Base-by-base conservation (phyloP, 2,888 invertebrate genomes). In the Trissonchulus sp. region DNA sequence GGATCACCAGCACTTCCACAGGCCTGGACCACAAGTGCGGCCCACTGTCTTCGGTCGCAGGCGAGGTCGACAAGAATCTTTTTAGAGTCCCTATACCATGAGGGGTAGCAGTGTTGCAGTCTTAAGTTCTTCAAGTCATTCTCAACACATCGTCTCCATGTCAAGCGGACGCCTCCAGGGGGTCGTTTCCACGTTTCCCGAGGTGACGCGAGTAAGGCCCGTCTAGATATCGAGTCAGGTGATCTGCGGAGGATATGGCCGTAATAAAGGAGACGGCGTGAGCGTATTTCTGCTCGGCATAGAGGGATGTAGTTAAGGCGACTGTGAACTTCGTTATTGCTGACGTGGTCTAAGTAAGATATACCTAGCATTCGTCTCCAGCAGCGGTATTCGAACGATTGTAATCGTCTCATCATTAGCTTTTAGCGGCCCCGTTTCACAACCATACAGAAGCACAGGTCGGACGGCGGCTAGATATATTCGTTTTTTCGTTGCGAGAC, bases 341-440 rank as follows among this genome's bases (percentile, higher is more conserved):
- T 69, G 71, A 69, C 71, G 2, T 35, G 2, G 71, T 69, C 71
- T n/a, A 31, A 35, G 37, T 69, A 69, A 15, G 2, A 35, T 15
- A 69, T 37, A 69, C 34, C n/a, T 33, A 69, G 71, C 2, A 23
- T 8, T 37, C 71, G n/a, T 23, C 71, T 30, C 33, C 23, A 36
- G 15, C 34, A 36, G 8, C 37, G 71, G n/a, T 35, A 37, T 28
- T 69, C 71, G n/a, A 65, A 69, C 23, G 37, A 30, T n/a, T 69
- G 36, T 33, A 69, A n/a, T 33, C 71, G 71, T 36, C 8, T 15
- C 33, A 69, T 69, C 36, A 36, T 69, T 37, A 3, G 36, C 71
- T 69, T 69, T 36, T 8, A 69, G 2, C 34, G 37, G 71, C 71
- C 71, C 23, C 23, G 48, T 48, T 48, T 48, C 48, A 48, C 48